These are phyloP conservation scores for Mustelus asterias DNA, from an alignment of 2,113 vertebrate genomes.

Conservation along the genomic window DNA sequence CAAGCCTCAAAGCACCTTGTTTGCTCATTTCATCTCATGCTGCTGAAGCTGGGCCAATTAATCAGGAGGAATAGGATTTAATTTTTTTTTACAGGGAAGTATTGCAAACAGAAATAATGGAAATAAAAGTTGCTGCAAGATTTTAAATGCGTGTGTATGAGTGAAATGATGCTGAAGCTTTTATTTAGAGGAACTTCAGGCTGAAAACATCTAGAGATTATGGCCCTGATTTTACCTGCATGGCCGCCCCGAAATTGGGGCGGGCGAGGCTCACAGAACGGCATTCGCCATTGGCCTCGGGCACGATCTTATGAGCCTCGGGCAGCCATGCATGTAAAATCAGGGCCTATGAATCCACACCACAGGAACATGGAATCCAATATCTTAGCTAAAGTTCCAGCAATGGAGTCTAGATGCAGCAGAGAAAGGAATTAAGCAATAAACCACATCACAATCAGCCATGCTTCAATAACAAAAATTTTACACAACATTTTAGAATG, in stretches of 20 bases:
- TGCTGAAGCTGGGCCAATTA: not conserved
- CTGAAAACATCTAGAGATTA: not conserved
- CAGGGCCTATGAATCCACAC: no score
- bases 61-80: not conserved
- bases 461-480: not conserved
- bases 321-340: no score
- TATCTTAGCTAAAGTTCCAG: not conserved
- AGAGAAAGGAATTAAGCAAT: not conserved
- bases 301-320: no score
- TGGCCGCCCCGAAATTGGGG: no score
- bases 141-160: not conserved
- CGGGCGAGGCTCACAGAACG: no score
- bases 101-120: not conserved
- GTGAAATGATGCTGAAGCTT: not conserved
- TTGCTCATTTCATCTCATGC: not conserved
- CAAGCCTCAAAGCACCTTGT: not conserved
- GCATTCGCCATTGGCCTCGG: no score
- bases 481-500: not conserved
- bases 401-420: not conserved
- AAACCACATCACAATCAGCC: not conserved
- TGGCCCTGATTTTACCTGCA: no score
- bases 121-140: not conserved
- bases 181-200: not conserved
- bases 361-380: not conserved
- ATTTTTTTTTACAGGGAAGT: not conserved